phyloP scores from a whole-genome alignment of 2,113 vertebrate genomes.

The Tichodroma muraria region DNA sequence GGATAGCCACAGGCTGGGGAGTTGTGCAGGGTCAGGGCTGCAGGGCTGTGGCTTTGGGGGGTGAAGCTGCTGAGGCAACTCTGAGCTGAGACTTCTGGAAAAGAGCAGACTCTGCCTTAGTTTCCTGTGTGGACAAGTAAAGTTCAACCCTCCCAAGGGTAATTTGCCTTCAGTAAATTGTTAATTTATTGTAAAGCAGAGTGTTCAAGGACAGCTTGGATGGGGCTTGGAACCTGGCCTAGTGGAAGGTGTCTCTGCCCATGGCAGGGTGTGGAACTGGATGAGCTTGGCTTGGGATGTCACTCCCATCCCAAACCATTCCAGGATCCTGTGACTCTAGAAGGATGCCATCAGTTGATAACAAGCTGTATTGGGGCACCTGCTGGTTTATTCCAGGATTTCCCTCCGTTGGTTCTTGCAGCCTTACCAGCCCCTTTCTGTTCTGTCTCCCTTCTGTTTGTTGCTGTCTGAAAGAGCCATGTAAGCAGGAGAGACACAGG shows the following conservation, averaged over 20 bases:
- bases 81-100: neutral
- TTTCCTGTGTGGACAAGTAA: neutral
- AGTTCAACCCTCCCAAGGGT: neutral
- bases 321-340: neutral
- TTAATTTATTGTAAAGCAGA: neutral
- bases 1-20: neutral
- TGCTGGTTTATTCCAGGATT: neutral
- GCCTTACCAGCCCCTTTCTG: neutral
- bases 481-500: neutral
- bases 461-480: neutral
- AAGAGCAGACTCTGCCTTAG: neutral
- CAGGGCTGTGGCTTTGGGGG: neutral
- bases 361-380: neutral
- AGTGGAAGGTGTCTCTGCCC: neutral
- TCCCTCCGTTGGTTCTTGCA: neutral
- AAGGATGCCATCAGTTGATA: neutral
- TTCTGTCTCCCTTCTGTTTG: slow-evolving; percentile 3
- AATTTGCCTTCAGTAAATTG: neutral
- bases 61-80: neutral
- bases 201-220: neutral
- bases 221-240: neutral
- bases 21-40: neutral
- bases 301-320: neutral
- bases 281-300: neutral
- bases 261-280: neutral